Base-by-base conservation (phyloP, 2,888 invertebrate genomes). In the Latrodectus elegans region DNA sequence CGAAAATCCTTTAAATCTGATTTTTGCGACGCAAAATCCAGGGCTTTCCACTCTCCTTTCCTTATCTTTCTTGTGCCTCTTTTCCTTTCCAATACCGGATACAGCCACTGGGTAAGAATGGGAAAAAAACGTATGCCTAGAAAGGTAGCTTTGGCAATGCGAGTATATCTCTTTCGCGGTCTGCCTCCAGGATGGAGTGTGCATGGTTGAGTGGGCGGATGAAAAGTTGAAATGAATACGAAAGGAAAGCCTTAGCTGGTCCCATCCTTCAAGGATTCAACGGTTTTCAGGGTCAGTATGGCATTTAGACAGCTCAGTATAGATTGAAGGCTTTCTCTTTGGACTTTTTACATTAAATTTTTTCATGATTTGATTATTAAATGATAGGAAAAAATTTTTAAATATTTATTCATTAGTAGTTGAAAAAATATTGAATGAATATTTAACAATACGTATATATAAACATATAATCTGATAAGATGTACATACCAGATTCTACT, bases 1-100 rank as follows among this genome's bases (percentile, higher is more conserved):
- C 84, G 72, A 72, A 78, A 84, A 84, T 78, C 78, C 73, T 77
- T 52, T 72, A 72, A 84, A 84, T 78, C 72, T 77, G 77, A 78
- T 78, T 78, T 78, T 72, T 65, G 84, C 22, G 84, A 65, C 78
- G 53, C 64, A 64, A 65, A 67, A 73, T 72, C 17, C 72, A 2
- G 38, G 38, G 38, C 38, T 38, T 38, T 38, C 38, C 38, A 38
- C 38, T 38, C 38, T 38, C 38, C 38, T 38, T 38, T 38, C 4
- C 38, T 38, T 38, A 38, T 38, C 38, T 11, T 15, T 38, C 65
- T n/a, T 38, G 4, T 38, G 38, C 17, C 53, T 73, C 53, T 15
- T 73, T 52, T 70, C 49, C 49, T 70, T 70, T 10, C 26, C 26
- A 14, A 49, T 38, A 22, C 22, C 38, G 70, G 60, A 60, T 38